These are phyloP conservation scores for Nephila pilipes DNA, from an alignment of 1,140 invertebrate genomes.

Conservation along the genomic window DNA sequence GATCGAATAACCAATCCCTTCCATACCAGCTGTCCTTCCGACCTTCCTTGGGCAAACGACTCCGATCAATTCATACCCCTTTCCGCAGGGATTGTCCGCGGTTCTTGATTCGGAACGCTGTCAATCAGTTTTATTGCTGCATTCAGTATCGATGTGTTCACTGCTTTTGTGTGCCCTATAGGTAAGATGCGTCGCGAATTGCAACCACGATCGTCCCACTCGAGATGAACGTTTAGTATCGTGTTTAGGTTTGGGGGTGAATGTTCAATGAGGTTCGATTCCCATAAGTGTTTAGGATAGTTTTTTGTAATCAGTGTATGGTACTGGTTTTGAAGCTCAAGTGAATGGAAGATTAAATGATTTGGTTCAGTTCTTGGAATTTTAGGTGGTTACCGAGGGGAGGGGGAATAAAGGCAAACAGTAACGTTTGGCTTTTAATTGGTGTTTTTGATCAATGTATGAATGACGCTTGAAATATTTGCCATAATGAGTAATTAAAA, in stretches of 20 bases:
- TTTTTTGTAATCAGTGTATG: not conserved
- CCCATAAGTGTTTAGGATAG: not conserved
- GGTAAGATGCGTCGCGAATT: not conserved
- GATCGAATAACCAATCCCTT: slow-evolving; percentile 8
- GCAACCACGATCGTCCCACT: not conserved
- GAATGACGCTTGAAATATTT: too few relatives aligned
- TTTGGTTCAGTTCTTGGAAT: too few relatives aligned
- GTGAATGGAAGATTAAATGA: too few relatives aligned
- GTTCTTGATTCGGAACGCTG: slow-evolving; percentile 13
- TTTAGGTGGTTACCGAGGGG: too few relatives aligned
- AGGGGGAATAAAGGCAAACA: too few relatives aligned
- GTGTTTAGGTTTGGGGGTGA: not conserved
- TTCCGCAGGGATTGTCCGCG: slow-evolving; percentile 3
- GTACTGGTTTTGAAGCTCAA: too few relatives aligned
- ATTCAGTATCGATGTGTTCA: not conserved
- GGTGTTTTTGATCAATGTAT: too few relatives aligned
- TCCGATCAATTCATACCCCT: slow-evolving; percentile 37
- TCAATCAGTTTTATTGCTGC: slow-evolving; percentile 38
- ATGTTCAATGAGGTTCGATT: not conserved
- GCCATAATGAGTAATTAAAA: too few relatives aligned
- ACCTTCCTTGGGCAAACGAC: slow-evolving; percentile 23
- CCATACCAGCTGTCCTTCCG: slow-evolving; percentile 2
- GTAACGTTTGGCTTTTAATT: too few relatives aligned
- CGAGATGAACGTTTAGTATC: not conserved
- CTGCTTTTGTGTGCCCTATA: not conserved